A percentile compares a stretch with the other conserved stretches of the same genome.
Conservation (phyloP, 2,113 vertebrate genomes). For the Lethenteron camtschaticum region DNA sequence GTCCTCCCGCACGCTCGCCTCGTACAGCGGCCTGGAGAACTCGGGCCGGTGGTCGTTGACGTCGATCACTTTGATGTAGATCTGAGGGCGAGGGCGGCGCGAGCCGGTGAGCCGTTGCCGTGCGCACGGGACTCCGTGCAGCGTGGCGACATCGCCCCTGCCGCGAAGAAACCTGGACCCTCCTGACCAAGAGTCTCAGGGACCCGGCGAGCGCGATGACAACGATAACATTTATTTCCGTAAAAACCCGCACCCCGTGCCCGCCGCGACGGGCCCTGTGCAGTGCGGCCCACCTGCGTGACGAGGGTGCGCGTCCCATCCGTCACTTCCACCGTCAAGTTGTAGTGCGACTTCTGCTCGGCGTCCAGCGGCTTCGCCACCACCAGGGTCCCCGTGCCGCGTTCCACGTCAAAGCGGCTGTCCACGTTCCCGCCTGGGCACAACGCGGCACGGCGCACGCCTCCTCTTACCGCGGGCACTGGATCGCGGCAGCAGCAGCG, state of each 20-base stretch:
- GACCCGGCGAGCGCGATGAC: too few species aligned
- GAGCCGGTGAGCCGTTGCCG: too few species aligned
- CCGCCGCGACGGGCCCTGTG: too few species aligned
- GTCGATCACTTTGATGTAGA: conserved; percentile 68
- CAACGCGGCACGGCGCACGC: conserved; percentile 14
- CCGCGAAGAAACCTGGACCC: too few species aligned
- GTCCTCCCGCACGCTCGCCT: conserved; percentile 67
- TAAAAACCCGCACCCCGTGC: too few species aligned
- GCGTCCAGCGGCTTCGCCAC: conserved; percentile 76
- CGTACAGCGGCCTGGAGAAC: conserved; percentile 65
- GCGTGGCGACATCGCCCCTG: too few species aligned
- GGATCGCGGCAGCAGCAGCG: too few species aligned
- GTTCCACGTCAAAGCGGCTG: conserved; percentile 64
- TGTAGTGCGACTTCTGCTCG: conserved; percentile 66
- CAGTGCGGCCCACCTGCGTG: conserved; percentile 43
- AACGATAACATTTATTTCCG: too few species aligned
- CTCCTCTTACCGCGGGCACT: too few species aligned
- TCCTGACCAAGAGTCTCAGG: too few species aligned
- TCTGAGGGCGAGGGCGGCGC: conserved; percentile 20
- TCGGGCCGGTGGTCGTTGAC: conserved; percentile 78
- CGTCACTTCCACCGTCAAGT: conserved; percentile 73
- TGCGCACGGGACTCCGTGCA: too few species aligned
- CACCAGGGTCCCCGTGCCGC: conserved; percentile 68
- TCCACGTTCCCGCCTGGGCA: conserved; percentile 63
- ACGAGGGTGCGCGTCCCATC: conserved; percentile 58